Percentiles rank a stretch among this genome's conserved stretches.
These are phyloP conservation scores for Schlechtendalia chinensis DNA, from an alignment of 1,140 invertebrate species.

Conservation along the genomic window DNA sequence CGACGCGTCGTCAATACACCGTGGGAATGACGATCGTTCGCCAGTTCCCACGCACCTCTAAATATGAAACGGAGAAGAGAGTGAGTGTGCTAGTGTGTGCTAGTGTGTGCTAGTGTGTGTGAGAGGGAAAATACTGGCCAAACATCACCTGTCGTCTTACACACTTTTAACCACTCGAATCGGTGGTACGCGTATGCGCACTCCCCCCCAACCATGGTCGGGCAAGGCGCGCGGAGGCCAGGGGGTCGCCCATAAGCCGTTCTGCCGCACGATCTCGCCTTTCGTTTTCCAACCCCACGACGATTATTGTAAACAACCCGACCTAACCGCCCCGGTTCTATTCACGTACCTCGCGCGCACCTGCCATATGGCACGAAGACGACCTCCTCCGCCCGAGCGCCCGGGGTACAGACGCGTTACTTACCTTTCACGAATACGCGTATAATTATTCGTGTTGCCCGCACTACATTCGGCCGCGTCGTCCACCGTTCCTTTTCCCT, in stretches of 20 bases:
- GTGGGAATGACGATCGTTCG: conserved; percentile 49
- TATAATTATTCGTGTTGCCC: no score
- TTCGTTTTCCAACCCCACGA: conserved; percentile 45
- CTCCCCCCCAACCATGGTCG: no score
- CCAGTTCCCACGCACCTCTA: conserved; percentile 46
- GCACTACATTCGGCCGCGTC: no score
- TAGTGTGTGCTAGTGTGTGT: no score
- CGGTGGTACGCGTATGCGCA: neutral
- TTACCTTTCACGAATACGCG: no score
- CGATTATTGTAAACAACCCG: conserved; percentile 37
- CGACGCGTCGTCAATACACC: conserved; percentile 45
- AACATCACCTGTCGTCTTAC: conserved; percentile 46
- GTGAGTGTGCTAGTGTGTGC: no score
- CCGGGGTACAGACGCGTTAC: neutral
- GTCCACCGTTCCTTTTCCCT: neutral
- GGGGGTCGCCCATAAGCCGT: conserved; percentile 33
- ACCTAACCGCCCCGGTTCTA: no score
- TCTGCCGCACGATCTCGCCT: conserved; percentile 41
- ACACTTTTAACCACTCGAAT: conserved; percentile 48
- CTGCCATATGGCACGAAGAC: conserved; percentile 45
- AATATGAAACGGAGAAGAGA: conserved; percentile 21
- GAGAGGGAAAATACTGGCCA: conserved; percentile 47
- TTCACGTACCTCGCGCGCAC: neutral
- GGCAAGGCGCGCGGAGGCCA: no score
- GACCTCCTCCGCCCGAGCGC: neutral